Conservation (phyloP, 2,113 vertebrate genomes). For the Cavia aperea region DNA sequence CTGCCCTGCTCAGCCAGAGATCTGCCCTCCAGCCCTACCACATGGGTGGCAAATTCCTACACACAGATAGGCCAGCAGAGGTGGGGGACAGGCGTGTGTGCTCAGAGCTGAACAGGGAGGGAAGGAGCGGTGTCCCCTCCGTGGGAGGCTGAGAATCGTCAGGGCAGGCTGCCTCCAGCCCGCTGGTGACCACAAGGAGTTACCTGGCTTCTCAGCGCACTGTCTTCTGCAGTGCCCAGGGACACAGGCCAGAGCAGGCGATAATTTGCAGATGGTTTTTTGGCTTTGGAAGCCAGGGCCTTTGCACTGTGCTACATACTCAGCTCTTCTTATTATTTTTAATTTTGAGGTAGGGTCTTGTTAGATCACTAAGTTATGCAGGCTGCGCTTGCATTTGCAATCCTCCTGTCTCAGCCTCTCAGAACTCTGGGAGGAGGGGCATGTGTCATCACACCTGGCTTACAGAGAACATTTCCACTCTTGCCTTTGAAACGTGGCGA, state of each 20-base stretch:
- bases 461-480: not conserved
- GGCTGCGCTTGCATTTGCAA: not conserved
- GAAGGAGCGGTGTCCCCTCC: not conserved
- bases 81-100: rapidly evolving
- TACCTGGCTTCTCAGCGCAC: not conserved
- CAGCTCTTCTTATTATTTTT: not conserved
- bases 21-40: not conserved
- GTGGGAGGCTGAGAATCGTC: not conserved
- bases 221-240: not conserved
- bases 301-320: not conserved
- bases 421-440: not conserved
- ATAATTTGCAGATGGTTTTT: not conserved
- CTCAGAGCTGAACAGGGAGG: not conserved
- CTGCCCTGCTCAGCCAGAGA: not conserved
- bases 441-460: too few relatives aligned
- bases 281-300: not conserved
- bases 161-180: not conserved
- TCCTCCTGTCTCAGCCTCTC: not conserved
- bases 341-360: not conserved
- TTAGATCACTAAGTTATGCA: not conserved
- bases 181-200: not conserved
- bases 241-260: not conserved
- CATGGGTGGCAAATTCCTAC: not conserved
- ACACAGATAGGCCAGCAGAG: not conserved
- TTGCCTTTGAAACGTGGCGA: too few relatives aligned